A percentile compares a stretch with the other conserved stretches of the same genome.
Conservation (phyloP, 2,797 vertebrate species). For the Paratrypauchen microcephalus region DNA sequence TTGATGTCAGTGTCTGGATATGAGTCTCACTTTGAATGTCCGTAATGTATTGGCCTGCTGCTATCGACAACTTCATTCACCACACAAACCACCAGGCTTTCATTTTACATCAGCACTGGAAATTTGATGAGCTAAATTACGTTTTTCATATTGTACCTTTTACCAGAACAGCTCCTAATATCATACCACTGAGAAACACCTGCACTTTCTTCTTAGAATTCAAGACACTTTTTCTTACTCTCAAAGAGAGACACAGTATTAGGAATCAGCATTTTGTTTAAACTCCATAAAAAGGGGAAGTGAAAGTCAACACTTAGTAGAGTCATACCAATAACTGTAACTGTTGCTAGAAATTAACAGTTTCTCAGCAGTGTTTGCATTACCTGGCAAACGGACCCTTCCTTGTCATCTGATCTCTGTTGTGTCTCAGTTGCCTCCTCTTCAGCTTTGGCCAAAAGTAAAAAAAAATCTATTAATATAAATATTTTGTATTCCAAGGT, state of each 20-base stretch:
- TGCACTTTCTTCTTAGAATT: constrained; percentile 29
- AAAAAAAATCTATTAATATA: constrained; percentile 4
- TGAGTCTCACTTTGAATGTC: constrained; percentile 68
- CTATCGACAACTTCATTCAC: constrained; percentile 63
- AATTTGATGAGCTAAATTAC: constrained; percentile 72
- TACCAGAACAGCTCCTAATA: constrained; percentile 70
- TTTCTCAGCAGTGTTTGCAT: constrained; percentile 18
- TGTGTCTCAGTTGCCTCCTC: constrained; percentile 62
- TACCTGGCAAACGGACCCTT: constrained; percentile 63
- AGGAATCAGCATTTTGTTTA: constrained; percentile 39
- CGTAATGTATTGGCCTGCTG: constrained; percentile 50
- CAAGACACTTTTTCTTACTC: constrained; percentile 21
- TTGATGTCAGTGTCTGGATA: constrained; percentile 69
- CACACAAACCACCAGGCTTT: constrained; percentile 75
- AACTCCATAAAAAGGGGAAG: constrained; percentile 65
- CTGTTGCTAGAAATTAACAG: constrained; percentile 35
- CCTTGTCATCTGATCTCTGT: constrained; percentile 49
- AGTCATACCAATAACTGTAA: constrained; percentile 64
- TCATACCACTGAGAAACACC: constrained; percentile 10
- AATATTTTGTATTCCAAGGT: neutral
- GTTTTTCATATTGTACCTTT: constrained; percentile 66
- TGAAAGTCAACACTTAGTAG: constrained; percentile 49
- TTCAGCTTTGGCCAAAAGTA: constrained; percentile 54
- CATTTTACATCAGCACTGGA: constrained; percentile 68
- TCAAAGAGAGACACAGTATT: constrained; percentile 27